Conservation (phyloP, 2,888 invertebrate species). For the Drosophila prostipennis region DNA sequence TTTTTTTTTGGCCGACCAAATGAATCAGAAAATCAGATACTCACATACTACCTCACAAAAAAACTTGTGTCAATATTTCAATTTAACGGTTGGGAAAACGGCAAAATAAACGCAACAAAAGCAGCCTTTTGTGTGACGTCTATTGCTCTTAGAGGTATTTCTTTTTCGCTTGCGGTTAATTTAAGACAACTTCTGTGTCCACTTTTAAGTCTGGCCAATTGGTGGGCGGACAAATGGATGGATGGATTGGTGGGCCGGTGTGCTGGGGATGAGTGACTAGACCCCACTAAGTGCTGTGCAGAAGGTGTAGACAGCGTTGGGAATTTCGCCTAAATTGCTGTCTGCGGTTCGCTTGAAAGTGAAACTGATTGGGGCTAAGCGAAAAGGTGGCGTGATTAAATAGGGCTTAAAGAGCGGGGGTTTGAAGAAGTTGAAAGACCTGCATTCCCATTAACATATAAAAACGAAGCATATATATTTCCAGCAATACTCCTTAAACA, state of each 20-base stretch:
- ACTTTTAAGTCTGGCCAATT: slow-evolving; percentile 41
- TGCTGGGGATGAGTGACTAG: slow-evolving; percentile 24
- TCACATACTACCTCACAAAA: background rate
- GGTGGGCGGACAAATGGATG: slow-evolving; percentile 34
- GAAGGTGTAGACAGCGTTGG: slow-evolving; percentile 27
- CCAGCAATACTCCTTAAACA: no score
- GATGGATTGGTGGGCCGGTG: slow-evolving; percentile 9
- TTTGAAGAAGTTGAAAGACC: background rate
- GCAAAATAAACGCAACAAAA: slow-evolving; percentile 51
- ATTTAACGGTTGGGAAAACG: slow-evolving; percentile 69
- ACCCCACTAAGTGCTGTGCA: slow-evolving; percentile 44
- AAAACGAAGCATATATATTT: no score
- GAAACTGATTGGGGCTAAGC: slow-evolving; percentile 44
- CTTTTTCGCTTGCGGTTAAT: slow-evolving; percentile 63
- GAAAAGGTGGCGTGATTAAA: slow-evolving; percentile 25
- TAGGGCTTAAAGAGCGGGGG: background rate
- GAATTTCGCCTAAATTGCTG: slow-evolving; percentile 41
- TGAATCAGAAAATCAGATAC: slow-evolving; percentile 29
- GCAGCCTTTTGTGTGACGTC: slow-evolving; percentile 54
- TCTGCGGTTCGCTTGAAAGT: slow-evolving; percentile 56
- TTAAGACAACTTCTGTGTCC: slow-evolving; percentile 71
- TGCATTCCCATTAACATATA: no score
- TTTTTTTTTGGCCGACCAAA: background rate
- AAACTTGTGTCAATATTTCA: slow-evolving; percentile 74
- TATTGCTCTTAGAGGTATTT: slow-evolving; percentile 60